These are phyloP conservation scores for Caenorhabditis sp. DNA, from an alignment of 2,888 invertebrate species.

Conservation along the genomic window DNA sequence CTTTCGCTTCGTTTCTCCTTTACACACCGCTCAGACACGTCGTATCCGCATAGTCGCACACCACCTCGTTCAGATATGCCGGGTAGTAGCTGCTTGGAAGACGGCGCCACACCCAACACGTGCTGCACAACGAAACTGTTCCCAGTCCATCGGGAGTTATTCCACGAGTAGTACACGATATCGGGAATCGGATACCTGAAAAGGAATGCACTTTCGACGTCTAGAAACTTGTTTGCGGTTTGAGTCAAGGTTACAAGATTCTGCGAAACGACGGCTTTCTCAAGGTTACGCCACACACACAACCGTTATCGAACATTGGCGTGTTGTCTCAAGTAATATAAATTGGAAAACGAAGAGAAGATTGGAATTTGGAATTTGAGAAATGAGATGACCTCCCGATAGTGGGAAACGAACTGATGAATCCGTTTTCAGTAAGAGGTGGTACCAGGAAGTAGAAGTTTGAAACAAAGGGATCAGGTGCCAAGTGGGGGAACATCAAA, in stretches of 20 bases:
- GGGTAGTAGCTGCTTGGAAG: conserved; percentile 67
- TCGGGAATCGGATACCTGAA: conserved; percentile 59
- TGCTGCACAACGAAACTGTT: conserved; percentile 62
- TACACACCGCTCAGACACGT: conserved; percentile 58
- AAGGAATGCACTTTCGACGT: conserved; percentile 18
- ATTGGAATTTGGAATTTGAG: conserved; percentile 58
- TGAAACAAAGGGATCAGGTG: not conserved
- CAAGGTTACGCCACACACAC: conserved; percentile 48
- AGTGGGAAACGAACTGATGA: conserved; percentile 3
- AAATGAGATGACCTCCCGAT: conserved; percentile 46
- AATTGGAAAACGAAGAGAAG: conserved; percentile 24
- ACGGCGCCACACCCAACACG: conserved; percentile 68
- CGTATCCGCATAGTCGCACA: conserved; percentile 63
- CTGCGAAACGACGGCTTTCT: conserved; percentile 18
- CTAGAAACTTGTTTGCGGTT: conserved; percentile 23
- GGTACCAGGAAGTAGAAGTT: conserved; percentile 11
- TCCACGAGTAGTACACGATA: conserved; percentile 61
- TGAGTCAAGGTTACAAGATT: conserved; percentile 49
- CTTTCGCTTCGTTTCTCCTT: conserved; percentile 15
- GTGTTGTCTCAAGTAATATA: conserved; percentile 44
- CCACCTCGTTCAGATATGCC: conserved; percentile 65
- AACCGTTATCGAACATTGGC: conserved; percentile 61
- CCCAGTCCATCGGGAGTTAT: conserved; percentile 59
- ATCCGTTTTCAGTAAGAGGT: not conserved
- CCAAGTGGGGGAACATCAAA: not conserved